Base-by-base conservation (phyloP, 2,888 invertebrate genomes). In the Caenorhabditis sp. region DNA sequence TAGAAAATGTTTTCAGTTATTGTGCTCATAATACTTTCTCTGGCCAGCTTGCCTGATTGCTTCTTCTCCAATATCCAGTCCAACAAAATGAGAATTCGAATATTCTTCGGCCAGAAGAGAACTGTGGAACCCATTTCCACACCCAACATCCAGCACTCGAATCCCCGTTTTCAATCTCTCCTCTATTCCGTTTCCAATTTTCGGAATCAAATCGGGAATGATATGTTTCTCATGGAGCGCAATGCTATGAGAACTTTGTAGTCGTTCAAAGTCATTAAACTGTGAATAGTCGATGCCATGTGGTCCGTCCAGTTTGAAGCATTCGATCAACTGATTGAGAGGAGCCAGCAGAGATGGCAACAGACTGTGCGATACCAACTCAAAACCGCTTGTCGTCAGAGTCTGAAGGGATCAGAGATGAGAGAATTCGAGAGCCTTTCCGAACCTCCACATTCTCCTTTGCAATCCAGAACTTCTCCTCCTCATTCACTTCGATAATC, bases 21-120 rank as follows among this genome's bases (percentile, higher is more conserved):
- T n/a, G n/a, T n/a, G n/a, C n/a, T n/a, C n/a, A n/a, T n/a, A n/a
- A n/a, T n/a, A 50, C 32, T 6, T 44, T 15, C 62, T 24, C 22
- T 69, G 18, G 22, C 80, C 83, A 1, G 88, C 88, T 18, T 60
- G 37, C 1, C 40, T 32, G 11, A 88, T 81, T 0, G 88, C 88
- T 4, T 76, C 69, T 37, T 55, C 64, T 3, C 80, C 81, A 44
- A 88, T 81, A 67, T 89, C 89, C 8, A 89, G 65, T 9, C 89
- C 89, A 24, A 68, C 64, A 69, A 89, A 87, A 1, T 84, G 68
- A 32, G 82, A 79, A 8, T 85, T 82, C 11, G 89, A 87, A 47
- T 80, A 89, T 1, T 81, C 55, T 18, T 85, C 68, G 3, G 88
- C 89, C 64, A 82, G 67, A 35, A 79, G 9, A 0, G 60, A 51